Base-by-base conservation (phyloP, 1,140 invertebrate genomes). In the Oryctes rhinoceros region DNA sequence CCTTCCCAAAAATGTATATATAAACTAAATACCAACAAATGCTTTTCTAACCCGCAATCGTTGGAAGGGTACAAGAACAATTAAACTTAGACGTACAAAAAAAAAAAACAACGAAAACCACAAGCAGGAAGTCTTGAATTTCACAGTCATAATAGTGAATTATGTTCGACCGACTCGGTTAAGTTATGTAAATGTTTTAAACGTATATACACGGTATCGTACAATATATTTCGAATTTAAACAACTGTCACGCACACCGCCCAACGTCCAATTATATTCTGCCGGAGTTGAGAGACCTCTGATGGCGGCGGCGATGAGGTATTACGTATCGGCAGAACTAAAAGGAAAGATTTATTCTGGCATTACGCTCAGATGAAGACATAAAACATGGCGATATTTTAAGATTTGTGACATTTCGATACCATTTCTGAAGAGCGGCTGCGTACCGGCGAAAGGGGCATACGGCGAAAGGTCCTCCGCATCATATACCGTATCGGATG, bases 351-450 rank as follows among this genome's bases (percentile, higher is more conserved):
- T 76, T 76, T 76, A 76, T 76, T 76, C 47, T 49, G 39, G 47
- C 47, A 76, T 76, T 76, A 76, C 75, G 75, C 39, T 76, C 75
- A 76, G 75, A 76, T 76, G 75, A 76, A 76, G 75, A 76, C 75
- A 49, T 76, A 76, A 76, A 76, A 76, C 47, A 76, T 76, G 75
- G 75, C 75, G 75, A 76, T 76, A 76, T 76, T 76, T 76, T 76
- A 76, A 76, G 65, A 76, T 76, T 76, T 76, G 39, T 76, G 75
- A 76, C 75, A 76, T 76, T 76, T 76, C 75, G 75, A 76, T 76
- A 76, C 48, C 75, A 76, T 76, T 76, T 76, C 75, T 44, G 47
- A 49, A 76, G 47, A 49, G 75, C 47, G 18, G 18, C 47, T 47
- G 37, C 65, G 65, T 30, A 35, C 24, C 6, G 65, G 65, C 18